These are phyloP conservation scores for Cecidostiba fungosa DNA, from an alignment of 2,888 invertebrate species.

Conservation along the genomic window DNA sequence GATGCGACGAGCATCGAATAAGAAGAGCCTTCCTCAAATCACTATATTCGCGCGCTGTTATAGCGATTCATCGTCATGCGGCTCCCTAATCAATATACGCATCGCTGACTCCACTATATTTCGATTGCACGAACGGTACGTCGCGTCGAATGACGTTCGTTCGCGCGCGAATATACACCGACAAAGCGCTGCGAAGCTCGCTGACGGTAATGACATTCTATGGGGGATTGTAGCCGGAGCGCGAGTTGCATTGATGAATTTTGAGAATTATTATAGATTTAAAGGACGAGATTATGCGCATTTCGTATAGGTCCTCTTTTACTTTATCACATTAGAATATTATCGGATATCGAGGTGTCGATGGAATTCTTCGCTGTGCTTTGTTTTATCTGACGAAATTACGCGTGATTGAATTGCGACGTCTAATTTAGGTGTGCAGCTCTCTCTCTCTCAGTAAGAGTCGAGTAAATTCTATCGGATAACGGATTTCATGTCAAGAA, in stretches of 20 bases:
- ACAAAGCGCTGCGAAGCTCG: not conserved
- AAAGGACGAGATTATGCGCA: too few relatives aligned
- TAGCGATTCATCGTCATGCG: conserved; percentile 8
- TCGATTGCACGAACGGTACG: not conserved
- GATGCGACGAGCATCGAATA: not conserved
- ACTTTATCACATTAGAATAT: too few relatives aligned
- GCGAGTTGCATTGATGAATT: too few relatives aligned
- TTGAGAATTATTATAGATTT: too few relatives aligned
- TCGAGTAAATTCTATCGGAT: too few relatives aligned
- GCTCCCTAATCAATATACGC: conserved; percentile 18
- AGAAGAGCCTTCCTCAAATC: conserved; percentile 13
- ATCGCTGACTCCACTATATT: conserved; percentile 26
- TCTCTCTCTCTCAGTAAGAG: too few relatives aligned
- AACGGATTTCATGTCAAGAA: not conserved
- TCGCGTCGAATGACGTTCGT: not conserved
- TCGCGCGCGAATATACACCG: not conserved
- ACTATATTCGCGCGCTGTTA: not conserved
- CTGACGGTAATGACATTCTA: not conserved
- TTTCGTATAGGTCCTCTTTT: too few relatives aligned
- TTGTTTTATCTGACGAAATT: too few relatives aligned
- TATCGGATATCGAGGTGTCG: too few relatives aligned
- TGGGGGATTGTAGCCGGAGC: not conserved
- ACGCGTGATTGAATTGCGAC: too few relatives aligned
- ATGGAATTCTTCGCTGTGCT: too few relatives aligned
- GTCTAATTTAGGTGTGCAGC: too few relatives aligned